A percentile compares a stretch with the other conserved stretches of the same genome.
Evolutionary conservation across 2,888 invertebrate genomes (phyloP).

Genomic region (Synanthedon vespiformis): DNA sequence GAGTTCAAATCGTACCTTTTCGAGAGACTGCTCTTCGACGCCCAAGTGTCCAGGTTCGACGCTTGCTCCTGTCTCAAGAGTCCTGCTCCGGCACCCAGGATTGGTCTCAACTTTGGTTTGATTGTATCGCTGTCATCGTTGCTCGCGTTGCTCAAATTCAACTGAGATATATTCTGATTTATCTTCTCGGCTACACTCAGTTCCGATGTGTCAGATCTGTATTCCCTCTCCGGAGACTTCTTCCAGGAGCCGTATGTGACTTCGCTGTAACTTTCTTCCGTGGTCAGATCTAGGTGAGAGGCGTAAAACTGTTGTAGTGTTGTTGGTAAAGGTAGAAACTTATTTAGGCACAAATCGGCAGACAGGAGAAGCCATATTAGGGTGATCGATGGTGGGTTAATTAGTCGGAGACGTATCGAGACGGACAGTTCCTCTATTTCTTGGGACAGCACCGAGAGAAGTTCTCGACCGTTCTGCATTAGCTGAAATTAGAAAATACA

Average conservation of each 20-base stretch:
- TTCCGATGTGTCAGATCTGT: conserved; percentile 19
- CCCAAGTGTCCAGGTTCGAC: conserved; percentile 47
- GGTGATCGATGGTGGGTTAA: conserved; percentile 43
- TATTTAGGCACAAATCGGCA: conserved; percentile 55
- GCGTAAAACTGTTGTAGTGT: conserved; percentile 60
- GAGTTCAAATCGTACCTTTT: conserved; percentile 58
- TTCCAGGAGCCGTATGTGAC: conserved; percentile 61
- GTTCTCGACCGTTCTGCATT: conserved; percentile 60
- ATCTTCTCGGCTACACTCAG: conserved; percentile 26
- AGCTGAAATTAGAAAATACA: conserved; percentile 27
- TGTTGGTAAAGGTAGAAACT: conserved; percentile 56
- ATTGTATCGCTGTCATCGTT: conserved; percentile 43
- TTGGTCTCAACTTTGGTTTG: conserved; percentile 53
- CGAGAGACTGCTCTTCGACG: conserved; percentile 29
- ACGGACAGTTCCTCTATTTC: conserved; percentile 56
- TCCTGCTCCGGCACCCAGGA: conserved; percentile 53
- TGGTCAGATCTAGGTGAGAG: conserved; percentile 44
- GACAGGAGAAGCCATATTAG: conserved; percentile 56
- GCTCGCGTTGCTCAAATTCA: conserved; percentile 34
- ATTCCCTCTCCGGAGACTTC: conserved; percentile 40
- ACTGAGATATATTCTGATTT: conserved; percentile 39
- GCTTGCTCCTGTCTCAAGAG: conserved; percentile 42
- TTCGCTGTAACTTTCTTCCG: conserved; percentile 49
- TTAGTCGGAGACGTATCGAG: conserved; percentile 43
- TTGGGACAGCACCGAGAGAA: conserved; percentile 41